Conservation (phyloP, 2,113 vertebrate genomes). For the Leptocoma aspasia region DNA sequence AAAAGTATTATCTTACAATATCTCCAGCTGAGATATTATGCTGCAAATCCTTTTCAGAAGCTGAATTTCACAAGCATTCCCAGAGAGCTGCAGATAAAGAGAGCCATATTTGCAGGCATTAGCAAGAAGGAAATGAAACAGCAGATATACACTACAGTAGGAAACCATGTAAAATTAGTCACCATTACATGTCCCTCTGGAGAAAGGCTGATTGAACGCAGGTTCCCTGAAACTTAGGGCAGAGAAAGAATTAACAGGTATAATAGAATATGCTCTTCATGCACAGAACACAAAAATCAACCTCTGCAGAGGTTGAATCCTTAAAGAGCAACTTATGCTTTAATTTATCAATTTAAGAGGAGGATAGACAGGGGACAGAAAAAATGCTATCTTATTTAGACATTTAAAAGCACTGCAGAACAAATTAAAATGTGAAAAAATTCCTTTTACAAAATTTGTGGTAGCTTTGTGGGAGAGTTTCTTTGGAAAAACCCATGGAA, state of each 20-base stretch:
- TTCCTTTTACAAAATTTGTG: not conserved
- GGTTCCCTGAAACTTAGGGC: not conserved
- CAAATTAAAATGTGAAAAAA: not conserved
- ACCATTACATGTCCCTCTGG: not conserved
- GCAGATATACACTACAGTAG: not conserved
- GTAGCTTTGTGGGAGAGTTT: not conserved
- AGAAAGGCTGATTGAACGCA: not conserved
- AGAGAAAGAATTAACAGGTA: not conserved
- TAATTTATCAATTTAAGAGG: not conserved
- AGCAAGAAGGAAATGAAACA: constrained; percentile 30
- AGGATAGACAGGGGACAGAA: not conserved
- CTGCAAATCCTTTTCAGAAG: constrained; percentile 38
- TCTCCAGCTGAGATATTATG: constrained; percentile 50
- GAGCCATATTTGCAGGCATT: constrained; percentile 23
- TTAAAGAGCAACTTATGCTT: not conserved
- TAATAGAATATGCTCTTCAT: not conserved
- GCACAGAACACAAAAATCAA: not conserved
- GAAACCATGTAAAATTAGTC: constrained; percentile 25
- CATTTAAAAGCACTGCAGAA: not conserved
- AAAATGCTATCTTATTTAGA: not conserved
- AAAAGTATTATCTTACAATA: constrained; percentile 54
- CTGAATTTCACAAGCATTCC: constrained; percentile 42
- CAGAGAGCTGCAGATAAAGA: constrained; percentile 35
- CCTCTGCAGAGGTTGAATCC: not conserved
- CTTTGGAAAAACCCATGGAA: not conserved